Evolutionary conservation across 53 echinoderm and acorn worm species (phyloP).

Genomic region (Paracentrotus lividus): DNA sequence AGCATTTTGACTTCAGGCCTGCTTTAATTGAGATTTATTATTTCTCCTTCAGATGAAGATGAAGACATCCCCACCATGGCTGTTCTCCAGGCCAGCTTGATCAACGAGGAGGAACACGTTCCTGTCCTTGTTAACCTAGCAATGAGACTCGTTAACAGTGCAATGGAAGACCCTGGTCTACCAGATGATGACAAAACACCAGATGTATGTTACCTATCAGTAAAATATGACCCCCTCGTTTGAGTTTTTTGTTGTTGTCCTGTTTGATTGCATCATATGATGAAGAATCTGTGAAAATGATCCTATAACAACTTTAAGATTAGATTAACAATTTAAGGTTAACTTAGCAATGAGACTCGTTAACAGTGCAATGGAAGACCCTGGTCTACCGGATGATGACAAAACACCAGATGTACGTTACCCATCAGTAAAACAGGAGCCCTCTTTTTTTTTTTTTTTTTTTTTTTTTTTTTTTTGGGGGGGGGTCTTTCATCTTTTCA

Average conservation of each 20-base stretch:
- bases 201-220: constrained; percentile 35
- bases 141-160: constrained; percentile 87
- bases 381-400: constrained; percentile 89
- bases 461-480: too few relatives aligned
- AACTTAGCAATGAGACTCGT: constrained; percentile 86
- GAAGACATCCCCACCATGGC: constrained; percentile 94
- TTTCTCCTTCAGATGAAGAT: constrained; percentile 79
- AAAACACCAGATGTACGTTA: constrained; percentile 64
- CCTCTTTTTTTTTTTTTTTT: too few relatives aligned
- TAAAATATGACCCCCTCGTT: too few relatives aligned
- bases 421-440: not conserved
- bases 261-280: too few relatives aligned
- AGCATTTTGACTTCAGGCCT: too few relatives aligned
- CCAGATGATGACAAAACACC: constrained; percentile 81
- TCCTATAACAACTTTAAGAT: too few relatives aligned
- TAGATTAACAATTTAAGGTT: too few relatives aligned
- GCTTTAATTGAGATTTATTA: too few relatives aligned
- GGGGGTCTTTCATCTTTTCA: too few relatives aligned
- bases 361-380: constrained; percentile 91
- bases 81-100: constrained; percentile 84
- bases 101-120: constrained; percentile 89
- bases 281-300: too few relatives aligned
- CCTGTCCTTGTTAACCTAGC: constrained; percentile 84
- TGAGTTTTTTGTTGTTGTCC: too few relatives aligned
- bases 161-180: constrained; percentile 93